Conservation (phyloP, 2,888 invertebrate species). For the Apodemia hepburni region DNA sequence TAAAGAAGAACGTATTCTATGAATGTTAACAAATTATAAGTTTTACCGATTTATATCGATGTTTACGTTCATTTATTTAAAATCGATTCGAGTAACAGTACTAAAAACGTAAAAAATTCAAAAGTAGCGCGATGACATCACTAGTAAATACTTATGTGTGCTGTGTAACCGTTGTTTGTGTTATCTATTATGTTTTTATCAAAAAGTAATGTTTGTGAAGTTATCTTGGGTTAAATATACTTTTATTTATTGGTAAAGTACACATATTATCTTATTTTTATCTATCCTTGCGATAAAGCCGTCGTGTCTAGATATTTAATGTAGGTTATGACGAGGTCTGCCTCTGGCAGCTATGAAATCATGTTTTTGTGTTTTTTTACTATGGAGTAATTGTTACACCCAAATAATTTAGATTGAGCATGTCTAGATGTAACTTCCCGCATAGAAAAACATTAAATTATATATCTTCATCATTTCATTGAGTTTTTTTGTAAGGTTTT, state of each 20-base stretch:
- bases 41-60: background rate
- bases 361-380: conserved; percentile 62
- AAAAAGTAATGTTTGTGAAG: conserved; percentile 70
- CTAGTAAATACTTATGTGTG: conserved; percentile 58
- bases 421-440: background rate
- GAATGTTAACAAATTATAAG: too few species aligned
- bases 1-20: too few species aligned
- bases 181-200: conserved; percentile 78
- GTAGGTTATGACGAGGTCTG: conserved; percentile 58
- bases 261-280: conserved; percentile 59
- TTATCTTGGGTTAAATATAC: conserved; percentile 61
- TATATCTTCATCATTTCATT: background rate
- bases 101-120: conserved; percentile 22
- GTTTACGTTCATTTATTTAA: conserved; percentile 17
- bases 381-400: conserved; percentile 40
- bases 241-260: conserved; percentile 68
- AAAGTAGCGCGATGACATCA: conserved; percentile 39
- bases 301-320: conserved; percentile 43
- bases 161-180: conserved; percentile 57
- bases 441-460: background rate
- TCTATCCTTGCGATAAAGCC: conserved; percentile 46
- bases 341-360: conserved; percentile 42
- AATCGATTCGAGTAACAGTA: conserved; percentile 26
- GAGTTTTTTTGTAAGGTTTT: background rate
- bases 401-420: background rate